Evolutionary conservation across 2,797 vertebrate genomes (phyloP).

Genomic region (Heteromormyrus szaboi): DNA sequence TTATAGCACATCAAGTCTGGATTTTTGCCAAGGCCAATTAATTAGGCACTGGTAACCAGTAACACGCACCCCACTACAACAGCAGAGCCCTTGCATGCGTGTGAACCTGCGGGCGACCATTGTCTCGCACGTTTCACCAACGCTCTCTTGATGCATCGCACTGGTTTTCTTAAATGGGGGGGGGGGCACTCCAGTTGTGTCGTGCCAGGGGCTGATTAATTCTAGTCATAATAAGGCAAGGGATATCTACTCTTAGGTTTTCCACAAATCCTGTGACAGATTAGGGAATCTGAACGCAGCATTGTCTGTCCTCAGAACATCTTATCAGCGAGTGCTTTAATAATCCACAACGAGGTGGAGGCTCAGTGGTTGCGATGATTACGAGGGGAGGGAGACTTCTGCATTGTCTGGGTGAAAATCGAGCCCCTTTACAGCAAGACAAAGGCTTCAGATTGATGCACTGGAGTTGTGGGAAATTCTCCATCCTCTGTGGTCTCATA

Average conservation of each 20-base stretch:
- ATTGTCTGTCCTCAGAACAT: conserved; percentile 15
- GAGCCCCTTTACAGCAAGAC: conserved; percentile 64
- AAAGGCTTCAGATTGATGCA: conserved; percentile 65
- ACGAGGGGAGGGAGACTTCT: conserved; percentile 14
- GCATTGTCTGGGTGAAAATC: conserved; percentile 48
- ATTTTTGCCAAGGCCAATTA: conserved; percentile 47
- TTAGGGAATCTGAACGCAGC: conserved; percentile 20
- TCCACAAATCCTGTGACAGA: conserved; percentile 20
- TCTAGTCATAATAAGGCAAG: conserved; percentile 9
- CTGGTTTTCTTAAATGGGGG: conserved; percentile 31
- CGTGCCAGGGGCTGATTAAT: conserved; percentile 26
- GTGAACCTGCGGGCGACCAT: not conserved
- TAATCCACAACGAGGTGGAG: conserved; percentile 22
- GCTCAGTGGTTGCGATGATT: conserved; percentile 19
- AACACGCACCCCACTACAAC: not conserved
- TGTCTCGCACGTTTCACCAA: conserved; percentile 35
- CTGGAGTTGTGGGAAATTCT: conserved; percentile 25
- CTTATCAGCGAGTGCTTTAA: conserved; percentile 28
- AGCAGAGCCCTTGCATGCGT: not conserved
- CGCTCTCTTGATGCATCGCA: conserved; percentile 31
- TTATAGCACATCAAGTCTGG: conserved; percentile 53
- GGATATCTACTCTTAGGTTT: conserved; percentile 1
- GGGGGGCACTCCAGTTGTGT: conserved; percentile 27
- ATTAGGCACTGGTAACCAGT: conserved; percentile 50
- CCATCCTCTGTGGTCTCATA: conserved; percentile 47